phyloP scores from a whole-genome alignment of 2,888 invertebrate species.

The Cryptus viduatorius region DNA sequence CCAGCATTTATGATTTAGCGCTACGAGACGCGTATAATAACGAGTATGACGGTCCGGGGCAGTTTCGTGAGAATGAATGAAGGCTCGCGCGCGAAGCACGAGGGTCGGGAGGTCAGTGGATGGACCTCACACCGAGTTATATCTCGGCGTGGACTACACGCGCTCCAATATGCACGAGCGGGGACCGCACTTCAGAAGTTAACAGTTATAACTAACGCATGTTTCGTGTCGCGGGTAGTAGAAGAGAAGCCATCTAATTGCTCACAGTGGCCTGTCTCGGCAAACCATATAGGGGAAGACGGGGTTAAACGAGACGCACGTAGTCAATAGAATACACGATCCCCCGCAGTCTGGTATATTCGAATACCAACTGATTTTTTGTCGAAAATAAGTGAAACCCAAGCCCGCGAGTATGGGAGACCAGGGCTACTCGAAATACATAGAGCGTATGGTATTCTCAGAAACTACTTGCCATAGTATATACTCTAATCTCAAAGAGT shows the following conservation, averaged over 20 bases:
- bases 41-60: slow-evolving; percentile 47
- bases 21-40: slow-evolving; percentile 70
- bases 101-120: slow-evolving; percentile 55
- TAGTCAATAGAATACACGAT: too few species aligned
- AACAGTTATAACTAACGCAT: neutral
- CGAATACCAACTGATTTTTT: too few species aligned
- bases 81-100: slow-evolving; percentile 36
- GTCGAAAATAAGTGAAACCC: too few species aligned
- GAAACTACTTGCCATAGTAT: too few species aligned
- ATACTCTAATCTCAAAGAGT: too few species aligned
- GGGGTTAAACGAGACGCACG: too few species aligned
- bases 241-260: slow-evolving; percentile 3
- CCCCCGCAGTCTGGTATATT: too few species aligned
- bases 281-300: neutral
- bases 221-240: neutral
- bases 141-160: neutral
- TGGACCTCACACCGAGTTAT: slow-evolving; percentile 55
- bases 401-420: too few species aligned
- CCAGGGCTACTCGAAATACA: too few species aligned
- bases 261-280: neutral
- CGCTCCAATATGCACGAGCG: neutral
- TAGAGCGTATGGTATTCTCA: too few species aligned
- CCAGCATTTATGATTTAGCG: slow-evolving; percentile 71
- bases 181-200: neutral
- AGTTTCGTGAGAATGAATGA: slow-evolving; percentile 54